Evolutionary conservation across 2,797 vertebrate genomes (phyloP), one percentile per base, ranked within the genome.

Genomic region (Sebastes melanostomus): DNA sequence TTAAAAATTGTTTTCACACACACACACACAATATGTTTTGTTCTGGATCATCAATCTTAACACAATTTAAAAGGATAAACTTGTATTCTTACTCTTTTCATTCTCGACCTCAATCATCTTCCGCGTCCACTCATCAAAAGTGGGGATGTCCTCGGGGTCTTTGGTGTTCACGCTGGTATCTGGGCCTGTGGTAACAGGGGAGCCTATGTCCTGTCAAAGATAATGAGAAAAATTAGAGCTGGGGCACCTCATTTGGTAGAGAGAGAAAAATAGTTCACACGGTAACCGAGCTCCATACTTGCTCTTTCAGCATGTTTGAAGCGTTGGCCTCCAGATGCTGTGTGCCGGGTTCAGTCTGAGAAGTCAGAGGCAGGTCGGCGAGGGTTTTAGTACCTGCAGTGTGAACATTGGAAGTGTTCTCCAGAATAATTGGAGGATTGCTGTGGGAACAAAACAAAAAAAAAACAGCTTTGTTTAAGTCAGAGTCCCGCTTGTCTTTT

Each of bases 111-210:
- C 97, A 97, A 99, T 97, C 91, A 98, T 96, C 83, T 98, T 97
- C 83, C 98, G 97, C 80, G 97, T 99, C 98, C 98, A 99, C 91
- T 99, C 98, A 88, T 99, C 97, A 92, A 99, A 99, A 3, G 98
- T 98, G 85, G 97, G 98, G 92, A 98, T 99, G 93, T 99, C 98
- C 93, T 97, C 98, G 2, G 96, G 96, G 81, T 95, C 94, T 84
- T 91, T 95, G 91, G 58, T 59, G 80, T 72, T 86, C 66, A 46
- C 67, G 1, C 71, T 80, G 38, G 91, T 62, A 77, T 95, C 95
- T 6, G 86, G 74, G 70, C 94, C 95, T 72, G 82, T 8, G 70
- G 75, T 22, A 5, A 27, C 65, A 9, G 73, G 75, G 78, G 90
- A 80, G 36, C 81, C n/a, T n/a, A n/a, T n/a, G 66, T 80, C 90